Evolutionary conservation across 2,113 vertebrate genomes (phyloP).

Genomic region (Pterocles gutturalis): DNA sequence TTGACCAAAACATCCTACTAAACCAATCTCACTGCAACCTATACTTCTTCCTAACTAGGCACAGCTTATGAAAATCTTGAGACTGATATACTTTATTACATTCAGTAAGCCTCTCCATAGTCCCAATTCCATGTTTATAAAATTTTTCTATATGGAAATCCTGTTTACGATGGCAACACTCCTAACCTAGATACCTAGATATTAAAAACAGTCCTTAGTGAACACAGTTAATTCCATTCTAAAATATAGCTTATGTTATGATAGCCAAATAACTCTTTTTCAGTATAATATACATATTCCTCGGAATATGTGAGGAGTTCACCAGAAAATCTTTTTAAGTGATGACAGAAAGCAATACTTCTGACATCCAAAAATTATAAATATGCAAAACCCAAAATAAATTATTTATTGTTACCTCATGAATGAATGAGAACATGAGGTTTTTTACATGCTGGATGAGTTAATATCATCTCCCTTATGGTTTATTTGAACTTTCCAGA

Average conservation of each 20-base stretch:
- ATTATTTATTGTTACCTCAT: neutral
- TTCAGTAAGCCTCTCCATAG: neutral
- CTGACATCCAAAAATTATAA: neutral
- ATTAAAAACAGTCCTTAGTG: neutral
- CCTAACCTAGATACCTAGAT: neutral
- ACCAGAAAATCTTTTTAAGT: slow-evolving; percentile 13
- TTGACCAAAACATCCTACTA: neutral
- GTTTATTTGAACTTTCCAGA: slow-evolving; percentile 44
- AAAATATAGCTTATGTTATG: neutral
- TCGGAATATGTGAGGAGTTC: neutral
- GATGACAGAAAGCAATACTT: slow-evolving; percentile 18
- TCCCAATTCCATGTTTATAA: neutral
- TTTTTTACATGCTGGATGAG: neutral
- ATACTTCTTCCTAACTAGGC: neutral
- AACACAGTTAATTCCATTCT: neutral
- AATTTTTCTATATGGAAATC: neutral
- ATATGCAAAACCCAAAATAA: slow-evolving; percentile 11
- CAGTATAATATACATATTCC: neutral
- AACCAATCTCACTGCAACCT: neutral
- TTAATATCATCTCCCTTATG: neutral
- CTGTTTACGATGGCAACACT: neutral
- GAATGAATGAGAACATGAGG: neutral
- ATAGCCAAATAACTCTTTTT: neutral
- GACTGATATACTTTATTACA: neutral
- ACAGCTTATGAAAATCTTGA: neutral